Base-by-base conservation (phyloP, 2,888 invertebrate species). In the Philopedon plagiatum region DNA sequence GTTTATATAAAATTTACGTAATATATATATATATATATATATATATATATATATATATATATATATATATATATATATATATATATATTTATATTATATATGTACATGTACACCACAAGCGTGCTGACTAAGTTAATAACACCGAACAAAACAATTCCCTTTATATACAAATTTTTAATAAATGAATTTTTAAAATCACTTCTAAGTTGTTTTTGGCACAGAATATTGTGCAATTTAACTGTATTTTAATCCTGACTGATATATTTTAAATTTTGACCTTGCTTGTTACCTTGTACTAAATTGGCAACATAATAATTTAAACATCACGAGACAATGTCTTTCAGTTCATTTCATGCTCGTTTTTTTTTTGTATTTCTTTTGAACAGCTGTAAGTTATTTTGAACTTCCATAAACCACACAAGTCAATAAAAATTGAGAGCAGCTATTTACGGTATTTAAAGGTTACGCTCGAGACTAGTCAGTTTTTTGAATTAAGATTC, bases 261-360 rank as follows among this genome's bases (percentile, higher is more conserved):
- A 57, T 37, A 37, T 54, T 54, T 39, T 37, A 57, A 37, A 39
- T 57, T 57, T 57, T 37, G 57, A 57, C 19, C 46, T 46, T 54
- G 51, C 51, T 54, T 54, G 51, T 54, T 29, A 54, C 51, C 51
- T 54, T 54, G 51, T 29, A 29, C 29, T 29, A 54, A 54, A 54
- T 54, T 54, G 51, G 51, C 51, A 54, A 54, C 51, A 54, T 0
- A 23, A 46, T 15, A 2, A n/a, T 46, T 46, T 15, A 15, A 54
- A 54, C 51, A 54, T 54, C 51, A 54, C 41, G 18, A 41, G 41
- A 41, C 29, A 29, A 15, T 54, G 51, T 29, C 29, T 15, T 5
- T 23, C 49, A 49, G 26, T 26, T 26, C 2, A 26, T 13, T 54
- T 54, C 7, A 9, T 21, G 26, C 15, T 51, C n/a, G 7, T 13